Base-by-base conservation (phyloP, 2,888 invertebrate genomes). In the Fabriciana adippe region DNA sequence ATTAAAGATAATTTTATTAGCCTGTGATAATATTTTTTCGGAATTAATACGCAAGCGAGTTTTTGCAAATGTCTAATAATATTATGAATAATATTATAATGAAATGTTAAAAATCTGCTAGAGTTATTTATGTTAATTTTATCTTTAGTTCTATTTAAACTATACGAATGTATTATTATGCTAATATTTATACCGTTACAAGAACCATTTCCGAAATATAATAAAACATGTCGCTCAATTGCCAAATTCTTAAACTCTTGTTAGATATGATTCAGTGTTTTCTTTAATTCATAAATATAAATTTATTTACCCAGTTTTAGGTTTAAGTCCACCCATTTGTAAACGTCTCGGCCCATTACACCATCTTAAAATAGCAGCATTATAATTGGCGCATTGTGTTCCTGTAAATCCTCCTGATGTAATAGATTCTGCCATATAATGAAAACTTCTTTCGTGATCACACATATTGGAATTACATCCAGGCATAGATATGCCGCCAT, bases 401-500 rank as follows among this genome's bases (percentile, higher is more conserved):
- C 87, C 88, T 61, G 83, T 85, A 50, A 87, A 89, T 0, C 83
- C 85, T 21, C 84, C 82, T 1, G 83, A 75, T 0, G 66, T 63
- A 0, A 89, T 67, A 2, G 88, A 87, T 72, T 89, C 88, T 0
- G 85, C 86, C 16, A 89, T 83, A 72, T 87, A 89, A 69, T 81
- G 79, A 71, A 77, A 84, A 66, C 84, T 82, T 48, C 83, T 79
- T 0, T 76, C 82, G 48, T 88, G 86, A 47, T 88, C 86, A 64
- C 89, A 88, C 1, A 78, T 80, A 31, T 86, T 77, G 4, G 86
- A 79, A 55, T 79, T 72, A 57, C 89, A 89, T 1, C 88, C 88
- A 3, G 88, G 86, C 88, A 88, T 88, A 4, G 82, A 81, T 21
- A 84, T 79, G 0, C 86, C 89, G 0, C 86, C 85, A 50, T 89